These are phyloP conservation scores for Netelia melanura DNA, from an alignment of 2,888 invertebrate genomes.

Conservation along the genomic window DNA sequence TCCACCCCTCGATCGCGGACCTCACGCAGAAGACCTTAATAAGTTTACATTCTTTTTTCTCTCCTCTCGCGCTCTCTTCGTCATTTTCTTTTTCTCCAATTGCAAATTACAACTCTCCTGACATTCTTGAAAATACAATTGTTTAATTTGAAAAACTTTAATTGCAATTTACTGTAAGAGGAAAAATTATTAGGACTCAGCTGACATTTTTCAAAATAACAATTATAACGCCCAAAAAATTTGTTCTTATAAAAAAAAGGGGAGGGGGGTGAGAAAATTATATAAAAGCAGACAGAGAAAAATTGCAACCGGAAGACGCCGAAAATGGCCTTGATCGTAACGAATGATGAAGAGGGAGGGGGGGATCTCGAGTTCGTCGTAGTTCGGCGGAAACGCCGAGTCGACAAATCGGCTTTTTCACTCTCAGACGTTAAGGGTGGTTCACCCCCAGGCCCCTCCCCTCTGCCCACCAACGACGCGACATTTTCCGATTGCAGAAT, in stretches of 20 bases:
- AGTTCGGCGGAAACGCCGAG: neutral
- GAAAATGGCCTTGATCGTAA: neutral
- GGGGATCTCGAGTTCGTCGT: neutral
- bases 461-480: slow-evolving; percentile 11
- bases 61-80: slow-evolving; percentile 27
- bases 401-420: neutral
- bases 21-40: slow-evolving; percentile 67
- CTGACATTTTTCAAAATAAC: no score
- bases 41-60: slow-evolving; percentile 57
- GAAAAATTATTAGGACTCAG: no score
- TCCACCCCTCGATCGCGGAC: slow-evolving; percentile 57
- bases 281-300: no score
- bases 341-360: neutral
- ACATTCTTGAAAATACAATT: no score
- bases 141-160: no score
- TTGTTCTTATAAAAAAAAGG: no score
- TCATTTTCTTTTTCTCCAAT: slow-evolving; percentile 52
- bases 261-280: no score
- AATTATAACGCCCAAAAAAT: no score
- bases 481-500: slow-evolving; percentile 32
- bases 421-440: neutral
- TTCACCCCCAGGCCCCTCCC: neutral
- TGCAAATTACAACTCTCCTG: neutral
- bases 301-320: no score
- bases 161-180: no score